phyloP scores from a whole-genome alignment of 1,140 invertebrate species.

The Spodoptera litura region DNA sequence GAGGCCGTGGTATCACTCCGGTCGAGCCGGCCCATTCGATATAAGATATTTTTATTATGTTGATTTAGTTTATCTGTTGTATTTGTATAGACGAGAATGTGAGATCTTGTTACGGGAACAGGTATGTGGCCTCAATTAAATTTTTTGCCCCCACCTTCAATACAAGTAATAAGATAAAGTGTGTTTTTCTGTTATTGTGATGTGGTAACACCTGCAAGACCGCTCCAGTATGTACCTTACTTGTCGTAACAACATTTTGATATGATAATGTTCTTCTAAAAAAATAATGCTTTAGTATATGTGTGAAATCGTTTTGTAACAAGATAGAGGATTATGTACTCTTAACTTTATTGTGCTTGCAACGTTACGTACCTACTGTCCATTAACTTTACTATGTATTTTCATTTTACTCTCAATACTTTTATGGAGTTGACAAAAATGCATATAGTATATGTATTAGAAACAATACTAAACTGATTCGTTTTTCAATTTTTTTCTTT shows the following conservation, averaged over 20 bases:
- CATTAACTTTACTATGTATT: too few species aligned
- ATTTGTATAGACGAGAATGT: slow-evolving; percentile 60
- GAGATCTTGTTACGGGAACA: slow-evolving; percentile 63
- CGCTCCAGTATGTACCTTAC: background rate
- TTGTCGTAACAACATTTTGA: slow-evolving; percentile 44
- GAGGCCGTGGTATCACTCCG: too few species aligned
- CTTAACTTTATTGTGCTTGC: too few species aligned
- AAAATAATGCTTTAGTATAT: slow-evolving; percentile 24
- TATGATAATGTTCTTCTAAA: slow-evolving; percentile 56
- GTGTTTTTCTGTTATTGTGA: slow-evolving; percentile 42
- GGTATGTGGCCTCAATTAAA: slow-evolving; percentile 61
- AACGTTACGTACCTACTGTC: too few species aligned
- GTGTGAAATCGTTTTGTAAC: background rate
- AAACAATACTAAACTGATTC: too few species aligned
- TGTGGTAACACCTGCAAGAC: slow-evolving; percentile 58
- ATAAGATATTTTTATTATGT: slow-evolving; percentile 68
- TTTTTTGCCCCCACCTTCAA: slow-evolving; percentile 53
- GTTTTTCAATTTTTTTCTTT: too few species aligned
- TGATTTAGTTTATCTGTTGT: slow-evolving; percentile 61
- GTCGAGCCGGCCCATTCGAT: too few species aligned
- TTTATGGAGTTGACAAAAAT: too few species aligned
- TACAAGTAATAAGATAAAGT: slow-evolving; percentile 50
- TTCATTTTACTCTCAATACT: too few species aligned
- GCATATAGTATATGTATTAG: too few species aligned
- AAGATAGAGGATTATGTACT: background rate